These are phyloP conservation scores for Acanthisitta chloris DNA, from an alignment of 2,113 vertebrate species.

Conservation along the genomic window DNA sequence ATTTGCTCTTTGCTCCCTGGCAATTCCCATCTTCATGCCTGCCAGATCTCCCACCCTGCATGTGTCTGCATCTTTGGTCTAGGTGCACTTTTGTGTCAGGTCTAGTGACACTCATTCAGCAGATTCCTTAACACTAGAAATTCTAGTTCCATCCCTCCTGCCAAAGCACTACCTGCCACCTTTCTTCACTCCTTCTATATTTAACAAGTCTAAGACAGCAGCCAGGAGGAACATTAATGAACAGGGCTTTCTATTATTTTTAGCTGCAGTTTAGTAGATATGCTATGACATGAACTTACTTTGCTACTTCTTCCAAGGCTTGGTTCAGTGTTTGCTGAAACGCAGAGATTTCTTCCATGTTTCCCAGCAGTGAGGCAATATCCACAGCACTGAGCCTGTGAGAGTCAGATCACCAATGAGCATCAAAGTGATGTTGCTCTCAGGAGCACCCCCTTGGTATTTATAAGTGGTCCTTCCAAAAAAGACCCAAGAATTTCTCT, in stretches of 20 bases:
- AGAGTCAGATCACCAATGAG: not conserved
- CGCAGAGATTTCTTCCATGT: conserved; percentile 90
- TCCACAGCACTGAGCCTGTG: conserved; percentile 85
- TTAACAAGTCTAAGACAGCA: conserved; percentile 8
- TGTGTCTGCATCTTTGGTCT: not conserved
- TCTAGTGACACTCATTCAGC: not conserved
- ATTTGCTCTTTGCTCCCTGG: not conserved
- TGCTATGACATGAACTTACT: conserved; percentile 75
- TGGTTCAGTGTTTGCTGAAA: conserved; percentile 93
- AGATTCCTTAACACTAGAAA: not conserved
- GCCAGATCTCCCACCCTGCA: not conserved
- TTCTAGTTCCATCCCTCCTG: not conserved
- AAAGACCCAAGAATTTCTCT: not conserved
- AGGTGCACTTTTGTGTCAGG: not conserved
- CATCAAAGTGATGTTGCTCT: not conserved
- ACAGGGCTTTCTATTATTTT: not conserved
- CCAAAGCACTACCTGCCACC: not conserved
- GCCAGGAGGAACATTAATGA: not conserved
- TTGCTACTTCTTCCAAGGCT: conserved; percentile 91
- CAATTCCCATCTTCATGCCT: not conserved
- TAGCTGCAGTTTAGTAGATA: not conserved
- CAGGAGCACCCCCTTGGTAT: not conserved
- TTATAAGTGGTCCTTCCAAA: not conserved
- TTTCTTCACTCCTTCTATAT: not conserved
- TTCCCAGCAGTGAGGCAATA: conserved; percentile 84